phyloP scores from a whole-genome alignment of 2,113 vertebrate species.

The Psittacus erithacus region DNA sequence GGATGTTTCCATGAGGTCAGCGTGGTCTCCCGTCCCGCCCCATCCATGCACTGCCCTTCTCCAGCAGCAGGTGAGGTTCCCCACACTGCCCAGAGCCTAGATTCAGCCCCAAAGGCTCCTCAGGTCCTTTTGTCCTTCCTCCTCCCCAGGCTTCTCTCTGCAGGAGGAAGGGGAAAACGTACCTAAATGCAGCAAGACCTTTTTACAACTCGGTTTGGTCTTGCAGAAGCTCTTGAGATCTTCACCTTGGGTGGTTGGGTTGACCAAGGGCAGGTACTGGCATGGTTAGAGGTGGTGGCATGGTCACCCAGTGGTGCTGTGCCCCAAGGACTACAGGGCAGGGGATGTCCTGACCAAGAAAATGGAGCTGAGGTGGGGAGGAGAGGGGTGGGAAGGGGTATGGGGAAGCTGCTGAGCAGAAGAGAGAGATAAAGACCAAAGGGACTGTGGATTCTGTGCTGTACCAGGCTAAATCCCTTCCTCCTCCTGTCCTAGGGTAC shows the following conservation, averaged over 20 bases:
- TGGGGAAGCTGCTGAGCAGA: neutral
- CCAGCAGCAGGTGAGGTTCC: neutral
- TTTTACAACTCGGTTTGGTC: rapidly evolving
- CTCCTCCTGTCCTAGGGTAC: neutral
- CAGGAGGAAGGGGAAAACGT: neutral
- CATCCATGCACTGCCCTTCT: neutral
- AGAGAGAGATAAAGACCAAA: neutral
- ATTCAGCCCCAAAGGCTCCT: neutral
- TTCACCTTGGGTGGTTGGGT: rapidly evolving
- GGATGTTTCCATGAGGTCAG: neutral
- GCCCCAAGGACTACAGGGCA: neutral
- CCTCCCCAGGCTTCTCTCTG: neutral
- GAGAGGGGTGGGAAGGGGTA: neutral
- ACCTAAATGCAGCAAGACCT: neutral
- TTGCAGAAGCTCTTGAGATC: neutral
- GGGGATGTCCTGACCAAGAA: rapidly evolving
- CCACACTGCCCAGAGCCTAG: neutral
- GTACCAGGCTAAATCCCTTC: neutral
- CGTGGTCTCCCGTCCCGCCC: neutral
- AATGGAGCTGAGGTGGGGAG: neutral
- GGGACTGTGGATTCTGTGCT: neutral
- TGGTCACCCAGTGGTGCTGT: neutral
- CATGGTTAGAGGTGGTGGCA: neutral
- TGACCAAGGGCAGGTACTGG: rapidly evolving
- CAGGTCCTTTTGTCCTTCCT: neutral